phyloP scores from a whole-genome alignment of 2,888 invertebrate genomes.

The Oligia strigilis region DNA sequence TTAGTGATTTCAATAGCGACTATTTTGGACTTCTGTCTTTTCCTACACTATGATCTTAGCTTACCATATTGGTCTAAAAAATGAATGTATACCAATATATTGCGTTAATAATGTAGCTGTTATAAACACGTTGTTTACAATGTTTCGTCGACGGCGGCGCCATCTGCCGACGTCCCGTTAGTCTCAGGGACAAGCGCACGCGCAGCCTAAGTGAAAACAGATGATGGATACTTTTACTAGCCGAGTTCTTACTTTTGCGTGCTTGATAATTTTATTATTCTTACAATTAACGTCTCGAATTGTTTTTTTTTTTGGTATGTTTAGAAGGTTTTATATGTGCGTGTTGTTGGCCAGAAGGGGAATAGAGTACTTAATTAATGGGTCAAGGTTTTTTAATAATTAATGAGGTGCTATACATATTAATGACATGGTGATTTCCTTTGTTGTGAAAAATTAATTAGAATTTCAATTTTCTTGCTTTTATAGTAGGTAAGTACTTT shows the following conservation, averaged over 20 bases:
- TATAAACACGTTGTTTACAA: slow-evolving; percentile 61
- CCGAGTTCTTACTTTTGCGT: slow-evolving; percentile 30
- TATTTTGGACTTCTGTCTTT: slow-evolving; percentile 25
- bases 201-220: slow-evolving; percentile 56
- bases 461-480: neutral
- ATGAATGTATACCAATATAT: slow-evolving; percentile 47
- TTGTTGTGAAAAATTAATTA: neutral
- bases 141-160: slow-evolving; percentile 39
- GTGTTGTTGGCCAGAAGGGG: neutral
- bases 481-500: neutral
- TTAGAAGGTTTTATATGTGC: neutral
- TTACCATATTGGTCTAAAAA: slow-evolving; percentile 46
- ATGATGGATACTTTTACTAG: slow-evolving; percentile 59
- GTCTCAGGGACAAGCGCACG: slow-evolving; percentile 67
- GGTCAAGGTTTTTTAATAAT: slow-evolving; percentile 21
- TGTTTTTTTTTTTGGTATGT: neutral
- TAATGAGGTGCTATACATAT: neutral
- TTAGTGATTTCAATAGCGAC: neutral
- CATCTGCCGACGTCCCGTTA: slow-evolving; percentile 73
- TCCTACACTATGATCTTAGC: neutral
- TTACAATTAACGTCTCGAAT: slow-evolving; percentile 19
- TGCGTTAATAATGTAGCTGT: slow-evolving; percentile 59
- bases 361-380: neutral
- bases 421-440: neutral
- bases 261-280: slow-evolving; percentile 31